phyloP scores from a whole-genome alignment of 2,113 vertebrate genomes.

The Columba janthina region DNA sequence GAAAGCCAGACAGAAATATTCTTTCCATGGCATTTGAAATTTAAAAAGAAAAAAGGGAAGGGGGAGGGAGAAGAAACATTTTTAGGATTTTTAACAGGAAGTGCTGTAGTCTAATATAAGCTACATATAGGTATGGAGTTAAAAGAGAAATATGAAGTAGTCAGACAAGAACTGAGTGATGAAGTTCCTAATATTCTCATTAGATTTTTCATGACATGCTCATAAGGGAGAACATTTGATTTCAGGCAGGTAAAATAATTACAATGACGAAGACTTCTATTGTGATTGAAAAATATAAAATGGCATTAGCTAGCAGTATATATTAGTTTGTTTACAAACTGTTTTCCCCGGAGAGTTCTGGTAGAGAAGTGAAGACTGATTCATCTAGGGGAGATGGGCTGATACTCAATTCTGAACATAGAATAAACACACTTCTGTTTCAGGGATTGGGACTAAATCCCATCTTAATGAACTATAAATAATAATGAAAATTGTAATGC shows the following conservation, averaged over 20 bases:
- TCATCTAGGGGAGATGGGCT: background rate
- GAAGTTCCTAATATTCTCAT: background rate
- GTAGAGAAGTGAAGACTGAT: background rate
- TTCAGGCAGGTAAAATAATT: background rate
- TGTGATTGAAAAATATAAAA: background rate
- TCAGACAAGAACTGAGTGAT: background rate
- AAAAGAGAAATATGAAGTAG: background rate
- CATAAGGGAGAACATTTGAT: background rate
- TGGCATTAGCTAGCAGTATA: background rate
- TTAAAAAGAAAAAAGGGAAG: background rate
- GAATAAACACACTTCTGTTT: background rate
- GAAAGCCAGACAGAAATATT: background rate
- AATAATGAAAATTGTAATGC: background rate
- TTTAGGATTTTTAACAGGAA: background rate
- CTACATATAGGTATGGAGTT: background rate
- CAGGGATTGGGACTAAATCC: background rate
- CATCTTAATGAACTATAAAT: background rate
- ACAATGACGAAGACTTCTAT: background rate
- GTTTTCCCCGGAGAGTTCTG: background rate
- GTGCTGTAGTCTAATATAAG: background rate
- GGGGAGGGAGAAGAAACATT: background rate
- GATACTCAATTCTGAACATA: background rate
- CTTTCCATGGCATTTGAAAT: background rate
- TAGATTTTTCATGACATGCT: background rate
- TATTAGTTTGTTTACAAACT: background rate